phyloP scores from a whole-genome alignment of 2,113 vertebrate species.

The Rhegmatorhina hoffmannsi region DNA sequence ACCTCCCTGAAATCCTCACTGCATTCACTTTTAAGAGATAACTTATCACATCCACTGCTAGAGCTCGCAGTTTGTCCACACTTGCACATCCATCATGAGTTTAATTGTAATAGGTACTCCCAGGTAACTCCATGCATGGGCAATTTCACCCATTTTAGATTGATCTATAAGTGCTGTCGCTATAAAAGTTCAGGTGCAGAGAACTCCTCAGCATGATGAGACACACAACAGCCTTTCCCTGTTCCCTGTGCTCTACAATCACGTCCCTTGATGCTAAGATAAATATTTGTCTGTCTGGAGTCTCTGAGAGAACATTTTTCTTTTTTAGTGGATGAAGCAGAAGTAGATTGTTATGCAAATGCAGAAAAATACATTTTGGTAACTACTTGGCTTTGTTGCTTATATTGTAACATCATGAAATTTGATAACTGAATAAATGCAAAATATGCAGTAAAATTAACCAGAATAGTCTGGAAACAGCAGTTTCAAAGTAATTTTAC shows the following conservation, averaged over 20 bases:
- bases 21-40: neutral
- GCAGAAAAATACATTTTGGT: neutral
- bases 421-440: neutral
- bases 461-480: neutral
- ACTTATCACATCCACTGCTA: neutral
- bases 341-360: neutral
- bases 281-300: neutral
- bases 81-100: neutral
- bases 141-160: neutral
- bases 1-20: neutral
- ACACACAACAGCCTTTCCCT: neutral
- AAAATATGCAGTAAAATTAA: neutral
- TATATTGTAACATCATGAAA: neutral
- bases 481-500: neutral
- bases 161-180: neutral
- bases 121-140: neutral
- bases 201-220: neutral
- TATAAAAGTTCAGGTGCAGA: neutral
- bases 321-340: neutral
- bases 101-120: neutral
- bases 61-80: neutral
- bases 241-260: neutral
- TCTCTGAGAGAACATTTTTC: neutral
- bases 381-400: neutral
- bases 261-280: fast-evolving